phyloP scores from a whole-genome alignment of 1,140 invertebrate genomes.

The Lasioglossum baleicum region DNA sequence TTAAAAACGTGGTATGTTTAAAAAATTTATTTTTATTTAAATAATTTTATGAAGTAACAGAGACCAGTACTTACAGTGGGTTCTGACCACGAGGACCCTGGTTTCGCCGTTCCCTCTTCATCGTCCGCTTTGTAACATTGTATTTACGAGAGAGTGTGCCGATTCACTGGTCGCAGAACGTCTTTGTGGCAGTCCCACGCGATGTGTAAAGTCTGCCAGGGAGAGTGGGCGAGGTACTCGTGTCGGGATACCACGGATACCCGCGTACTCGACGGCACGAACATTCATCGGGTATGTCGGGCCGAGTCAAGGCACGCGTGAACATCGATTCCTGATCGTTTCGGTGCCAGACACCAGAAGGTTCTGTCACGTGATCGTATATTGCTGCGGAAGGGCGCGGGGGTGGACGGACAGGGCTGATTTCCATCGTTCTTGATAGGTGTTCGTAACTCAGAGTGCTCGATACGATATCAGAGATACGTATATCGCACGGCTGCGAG shows the following conservation, averaged over 20 bases:
- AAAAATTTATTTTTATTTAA: too few species aligned
- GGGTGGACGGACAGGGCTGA: background rate
- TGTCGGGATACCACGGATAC: slow-evolving; percentile 46
- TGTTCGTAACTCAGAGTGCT: background rate
- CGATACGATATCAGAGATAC: slow-evolving; percentile 23
- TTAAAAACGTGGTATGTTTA: too few species aligned
- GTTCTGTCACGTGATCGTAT: slow-evolving; percentile 45
- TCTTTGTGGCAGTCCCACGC: slow-evolving; percentile 30
- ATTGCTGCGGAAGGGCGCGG: slow-evolving; percentile 14
- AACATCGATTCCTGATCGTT: slow-evolving; percentile 51
- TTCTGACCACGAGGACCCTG: too few species aligned
- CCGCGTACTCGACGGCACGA: slow-evolving; percentile 44
- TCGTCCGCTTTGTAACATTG: slow-evolving; percentile 4
- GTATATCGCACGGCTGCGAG: background rate
- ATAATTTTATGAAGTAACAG: too few species aligned
- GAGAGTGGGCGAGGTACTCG: slow-evolving; percentile 35
- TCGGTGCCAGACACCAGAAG: slow-evolving; percentile 49
- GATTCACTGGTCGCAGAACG: slow-evolving; percentile 4
- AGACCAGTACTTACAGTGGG: too few species aligned
- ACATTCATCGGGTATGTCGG: slow-evolving; percentile 40
- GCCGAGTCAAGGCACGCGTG: slow-evolving; percentile 42
- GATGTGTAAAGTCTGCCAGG: slow-evolving; percentile 26
- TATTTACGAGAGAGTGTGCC: slow-evolving; percentile 30
- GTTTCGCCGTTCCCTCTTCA: slow-evolving; percentile 2
- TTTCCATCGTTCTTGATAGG: slow-evolving; percentile 41